These are phyloP conservation scores for Argentina silus DNA, from an alignment of 2,797 vertebrate genomes.

Conservation along the genomic window DNA sequence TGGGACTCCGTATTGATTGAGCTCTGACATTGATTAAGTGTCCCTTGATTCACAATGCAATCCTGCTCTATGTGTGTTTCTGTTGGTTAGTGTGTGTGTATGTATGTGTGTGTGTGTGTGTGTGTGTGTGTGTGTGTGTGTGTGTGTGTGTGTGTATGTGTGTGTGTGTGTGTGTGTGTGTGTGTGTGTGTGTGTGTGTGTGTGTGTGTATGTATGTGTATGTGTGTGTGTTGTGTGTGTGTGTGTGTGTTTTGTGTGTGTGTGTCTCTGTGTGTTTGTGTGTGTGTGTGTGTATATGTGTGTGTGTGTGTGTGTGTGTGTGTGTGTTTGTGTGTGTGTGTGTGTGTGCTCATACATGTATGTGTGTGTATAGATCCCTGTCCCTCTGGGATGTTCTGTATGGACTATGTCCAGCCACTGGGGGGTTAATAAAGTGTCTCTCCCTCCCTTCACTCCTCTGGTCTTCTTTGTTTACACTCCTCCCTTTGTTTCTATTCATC, in stretches of 20 bases:
- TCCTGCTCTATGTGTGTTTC: constrained; percentile 20
- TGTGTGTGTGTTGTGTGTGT: constrained; percentile 23
- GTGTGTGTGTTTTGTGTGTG: constrained; percentile 26
- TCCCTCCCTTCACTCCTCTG: constrained; percentile 23
- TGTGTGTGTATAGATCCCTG: constrained; percentile 41
- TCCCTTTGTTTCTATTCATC: constrained; percentile 61
- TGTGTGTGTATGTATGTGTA: constrained; percentile 6
- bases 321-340: constrained; percentile 27
- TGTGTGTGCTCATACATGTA: not conserved
- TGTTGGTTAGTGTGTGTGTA: constrained; percentile 27
- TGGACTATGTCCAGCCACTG: constrained; percentile 65
- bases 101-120: constrained; percentile 28
- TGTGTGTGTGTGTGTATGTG: constrained; percentile 16
- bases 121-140: constrained; percentile 25
- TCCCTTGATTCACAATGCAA: constrained; percentile 76
- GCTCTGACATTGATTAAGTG: constrained; percentile 83
- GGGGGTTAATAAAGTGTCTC: constrained; percentile 44
- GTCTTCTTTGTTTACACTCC: constrained; percentile 70
- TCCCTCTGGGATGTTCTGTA: constrained; percentile 10
- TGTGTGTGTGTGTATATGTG: constrained; percentile 30
- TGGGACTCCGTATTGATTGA: constrained; percentile 80
- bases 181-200: constrained; percentile 30
- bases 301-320: constrained; percentile 12
- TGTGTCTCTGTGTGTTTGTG: constrained; percentile 23
- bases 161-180: constrained; percentile 34